Conservation (phyloP, 2,888 invertebrate genomes). For the Catocala nupta region DNA sequence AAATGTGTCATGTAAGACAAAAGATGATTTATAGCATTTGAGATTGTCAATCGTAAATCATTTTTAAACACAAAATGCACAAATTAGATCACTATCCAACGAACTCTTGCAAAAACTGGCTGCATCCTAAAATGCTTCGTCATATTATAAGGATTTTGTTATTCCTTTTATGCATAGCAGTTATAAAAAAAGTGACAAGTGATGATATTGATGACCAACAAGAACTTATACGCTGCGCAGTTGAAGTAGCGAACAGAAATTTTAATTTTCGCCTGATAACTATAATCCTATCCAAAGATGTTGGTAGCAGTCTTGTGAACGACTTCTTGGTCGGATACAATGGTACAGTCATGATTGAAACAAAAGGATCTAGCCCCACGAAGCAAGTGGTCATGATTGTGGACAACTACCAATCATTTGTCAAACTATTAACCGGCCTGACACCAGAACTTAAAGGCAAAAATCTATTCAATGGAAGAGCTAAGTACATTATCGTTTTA, state of each 20-base stretch:
- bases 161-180: slow-evolving; percentile 25
- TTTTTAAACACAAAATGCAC: background rate
- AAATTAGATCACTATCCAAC: slow-evolving; percentile 9
- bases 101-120: background rate
- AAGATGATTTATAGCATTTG: slow-evolving; percentile 60
- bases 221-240: slow-evolving; percentile 56
- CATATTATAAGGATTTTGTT: slow-evolving; percentile 15
- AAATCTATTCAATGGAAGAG: slow-evolving; percentile 63
- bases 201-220: slow-evolving; percentile 37
- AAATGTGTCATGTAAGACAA: slow-evolving; percentile 53
- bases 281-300: slow-evolving; percentile 61
- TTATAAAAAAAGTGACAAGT: slow-evolving; percentile 31
- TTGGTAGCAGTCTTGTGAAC: slow-evolving; percentile 57
- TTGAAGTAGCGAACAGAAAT: slow-evolving; percentile 65
- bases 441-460: slow-evolving; percentile 71
- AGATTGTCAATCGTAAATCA: slow-evolving; percentile 10
- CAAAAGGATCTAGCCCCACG: slow-evolving; percentile 55
- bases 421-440: slow-evolving; percentile 58
- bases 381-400: slow-evolving; percentile 70
- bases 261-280: slow-evolving; percentile 64
- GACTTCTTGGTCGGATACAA: slow-evolving; percentile 63
- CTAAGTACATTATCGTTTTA: slow-evolving; percentile 66
- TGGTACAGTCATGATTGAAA: slow-evolving; percentile 67
- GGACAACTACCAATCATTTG: slow-evolving; percentile 64
- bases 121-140: slow-evolving; percentile 11